Percentiles rank a stretch among this genome's conserved stretches.
These are phyloP conservation scores for Amblyjoppa proteus DNA, from an alignment of 2,888 invertebrate species.

Conservation along the genomic window DNA sequence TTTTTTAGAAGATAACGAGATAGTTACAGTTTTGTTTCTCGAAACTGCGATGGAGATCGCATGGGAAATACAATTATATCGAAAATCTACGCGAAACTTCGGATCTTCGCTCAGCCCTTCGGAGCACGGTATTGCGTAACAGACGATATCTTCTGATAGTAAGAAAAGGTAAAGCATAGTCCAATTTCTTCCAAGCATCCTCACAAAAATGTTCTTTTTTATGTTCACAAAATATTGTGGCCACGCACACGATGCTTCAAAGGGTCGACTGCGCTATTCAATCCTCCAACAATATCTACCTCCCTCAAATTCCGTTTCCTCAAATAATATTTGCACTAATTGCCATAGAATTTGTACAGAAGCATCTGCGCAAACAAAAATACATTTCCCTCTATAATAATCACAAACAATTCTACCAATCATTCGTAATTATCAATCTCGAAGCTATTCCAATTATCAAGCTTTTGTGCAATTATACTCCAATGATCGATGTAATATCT, in stretches of 20 bases:
- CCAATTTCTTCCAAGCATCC: background rate
- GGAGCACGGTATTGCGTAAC: background rate
- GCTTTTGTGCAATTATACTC: conserved; percentile 13
- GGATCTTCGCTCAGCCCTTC: background rate
- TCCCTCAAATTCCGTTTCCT: background rate
- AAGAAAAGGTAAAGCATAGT: background rate
- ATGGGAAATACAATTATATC: background rate
- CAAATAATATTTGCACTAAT: conserved; percentile 3
- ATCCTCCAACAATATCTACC: background rate
- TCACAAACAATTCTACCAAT: conserved; percentile 25
- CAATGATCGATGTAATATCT: conserved; percentile 15
- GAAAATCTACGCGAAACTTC: background rate
- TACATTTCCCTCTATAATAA: conserved; percentile 26
- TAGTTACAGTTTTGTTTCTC: background rate
- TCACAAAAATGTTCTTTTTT: background rate
- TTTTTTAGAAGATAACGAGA: conserved; percentile 2
- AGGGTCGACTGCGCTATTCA: background rate
- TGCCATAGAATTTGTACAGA: conserved; percentile 20
- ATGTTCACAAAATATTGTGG: background rate
- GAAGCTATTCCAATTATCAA: conserved; percentile 23
- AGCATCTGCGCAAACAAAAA: conserved; percentile 24
- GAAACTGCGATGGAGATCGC: background rate
- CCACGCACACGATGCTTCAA: background rate
- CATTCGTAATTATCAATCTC: conserved; percentile 12
- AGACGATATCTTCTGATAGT: background rate